Conservation (phyloP, 2,888 invertebrate species). For the Mamestra brassicae region DNA sequence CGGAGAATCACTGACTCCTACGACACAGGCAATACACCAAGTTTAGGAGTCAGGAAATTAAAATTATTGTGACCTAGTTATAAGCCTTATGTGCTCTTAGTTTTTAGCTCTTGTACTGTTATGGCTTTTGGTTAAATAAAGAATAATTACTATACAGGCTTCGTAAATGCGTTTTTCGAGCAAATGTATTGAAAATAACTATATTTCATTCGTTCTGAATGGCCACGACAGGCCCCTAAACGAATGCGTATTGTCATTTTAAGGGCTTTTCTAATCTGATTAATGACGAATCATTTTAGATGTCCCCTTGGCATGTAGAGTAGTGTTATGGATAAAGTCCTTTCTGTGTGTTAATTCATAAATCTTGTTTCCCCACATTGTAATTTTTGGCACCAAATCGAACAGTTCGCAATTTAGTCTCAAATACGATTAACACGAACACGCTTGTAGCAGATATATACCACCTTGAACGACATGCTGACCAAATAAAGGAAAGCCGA, state of each 20-base stretch:
- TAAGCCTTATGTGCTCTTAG: too few relatives aligned
- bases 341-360: background rate
- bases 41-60: too few relatives aligned
- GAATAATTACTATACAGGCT: too few relatives aligned
- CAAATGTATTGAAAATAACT: too few relatives aligned
- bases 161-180: too few relatives aligned
- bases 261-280: background rate
- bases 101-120: too few relatives aligned
- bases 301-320: background rate
- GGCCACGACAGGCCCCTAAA: background rate
- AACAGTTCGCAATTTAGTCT: background rate
- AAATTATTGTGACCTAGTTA: too few relatives aligned
- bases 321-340: background rate
- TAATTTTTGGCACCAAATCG: background rate
- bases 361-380: background rate
- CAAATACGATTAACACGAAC: background rate
- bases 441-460: background rate
- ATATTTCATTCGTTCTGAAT: background rate
- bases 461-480: conserved; percentile 10
- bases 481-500: conserved; percentile 11
- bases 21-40: too few relatives aligned
- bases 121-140: too few relatives aligned
- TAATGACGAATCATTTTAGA: background rate
- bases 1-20: too few relatives aligned
- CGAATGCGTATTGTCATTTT: background rate